Evolutionary conservation across 2,113 vertebrate genomes (phyloP), one percentile per base, ranked within the genome.

Genomic region (Capra hircus): DNA sequence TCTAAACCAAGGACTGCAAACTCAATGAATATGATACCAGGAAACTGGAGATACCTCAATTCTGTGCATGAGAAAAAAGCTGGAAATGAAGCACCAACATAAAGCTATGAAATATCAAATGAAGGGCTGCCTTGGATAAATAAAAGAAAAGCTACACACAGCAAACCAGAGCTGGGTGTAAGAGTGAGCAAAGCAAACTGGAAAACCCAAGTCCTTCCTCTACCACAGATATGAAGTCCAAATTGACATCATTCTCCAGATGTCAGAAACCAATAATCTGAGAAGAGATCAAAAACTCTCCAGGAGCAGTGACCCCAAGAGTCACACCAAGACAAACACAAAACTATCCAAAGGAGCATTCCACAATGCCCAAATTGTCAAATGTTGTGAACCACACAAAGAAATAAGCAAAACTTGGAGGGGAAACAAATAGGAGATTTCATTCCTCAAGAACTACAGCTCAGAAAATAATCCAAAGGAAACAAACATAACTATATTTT

Each of bases 1-100:
- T 94, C 91, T 94, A 95, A 87, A 95, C 45, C 28, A 96, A 97
- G 40, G 59, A n/a, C 62, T 88, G 3, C 60, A 98, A 97, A 85
- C 50, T 71, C 23, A 92, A 88, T 53, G 53, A 84, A 53, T 67
- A 86, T 17, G 59, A 64, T 40, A 84, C 78, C 40, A 93, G 82
- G 53, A 97, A 85, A 83, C 17, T 28, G 48, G 67, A 95, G n/a
- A 82, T 50, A 45, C 28, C 71, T 94, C 36, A 96, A 91, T 12
- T 57, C 43, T 57, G 2, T 67, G 19, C 6, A 57, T 40, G 48
- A 43, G 60, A 91, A 92, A 91, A 83, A 90, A 95, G 88, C 19
- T 92, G 40, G 27, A 90, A 71, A 28, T 93, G 43, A 96, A 92
- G 45, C 16, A 97, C 33, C 36, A 92, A 43, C 52, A 92, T 16